Evolutionary conservation across 2,888 invertebrate species (phyloP).

Genomic region (Parapristionchus giblindavisi): DNA sequence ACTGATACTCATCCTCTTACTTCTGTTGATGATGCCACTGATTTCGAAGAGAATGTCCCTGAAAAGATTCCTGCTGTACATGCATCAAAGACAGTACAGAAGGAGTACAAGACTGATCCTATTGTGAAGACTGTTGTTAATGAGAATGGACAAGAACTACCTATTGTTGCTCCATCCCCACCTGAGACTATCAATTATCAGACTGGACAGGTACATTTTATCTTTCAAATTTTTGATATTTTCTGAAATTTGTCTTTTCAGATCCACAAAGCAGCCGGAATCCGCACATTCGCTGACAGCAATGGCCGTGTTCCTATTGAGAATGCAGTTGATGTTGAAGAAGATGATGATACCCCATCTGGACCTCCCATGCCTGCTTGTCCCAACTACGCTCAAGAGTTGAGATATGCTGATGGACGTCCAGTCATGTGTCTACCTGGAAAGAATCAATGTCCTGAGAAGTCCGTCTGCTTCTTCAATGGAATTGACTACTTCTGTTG

Average conservation of each 20-base stretch:
- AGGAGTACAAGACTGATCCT: conserved; percentile 31
- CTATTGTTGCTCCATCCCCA: conserved; percentile 61
- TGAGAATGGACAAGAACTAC: conserved; percentile 50
- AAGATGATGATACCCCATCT: conserved; percentile 3
- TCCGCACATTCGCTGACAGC: conserved; percentile 38
- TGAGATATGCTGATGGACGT: conserved; percentile 39
- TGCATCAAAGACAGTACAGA: conserved; percentile 32
- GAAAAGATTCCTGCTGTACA: not conserved
- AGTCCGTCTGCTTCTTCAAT: conserved; percentile 68
- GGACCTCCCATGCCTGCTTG: conserved; percentile 55
- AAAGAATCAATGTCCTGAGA: conserved; percentile 65
- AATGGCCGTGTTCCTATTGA: conserved; percentile 40
- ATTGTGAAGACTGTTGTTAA: conserved; percentile 9
- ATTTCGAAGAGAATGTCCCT: conserved; percentile 17
- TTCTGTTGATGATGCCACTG: conserved; percentile 33
- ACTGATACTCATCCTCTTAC: conserved; percentile 4
- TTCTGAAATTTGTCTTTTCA: conserved; percentile 22
- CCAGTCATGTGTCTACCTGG: conserved; percentile 68
- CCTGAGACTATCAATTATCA: conserved; percentile 59
- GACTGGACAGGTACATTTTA: conserved; percentile 51
- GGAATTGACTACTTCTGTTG: conserved; percentile 69
- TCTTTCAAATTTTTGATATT: too few relatives aligned
- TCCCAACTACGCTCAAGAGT: conserved; percentile 62
- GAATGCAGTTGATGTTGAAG: conserved; percentile 19
- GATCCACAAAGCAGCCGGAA: conserved; percentile 25